phyloP scores from a whole-genome alignment of 2,113 vertebrate species.

The Brachyhypopomus occidentalis region DNA sequence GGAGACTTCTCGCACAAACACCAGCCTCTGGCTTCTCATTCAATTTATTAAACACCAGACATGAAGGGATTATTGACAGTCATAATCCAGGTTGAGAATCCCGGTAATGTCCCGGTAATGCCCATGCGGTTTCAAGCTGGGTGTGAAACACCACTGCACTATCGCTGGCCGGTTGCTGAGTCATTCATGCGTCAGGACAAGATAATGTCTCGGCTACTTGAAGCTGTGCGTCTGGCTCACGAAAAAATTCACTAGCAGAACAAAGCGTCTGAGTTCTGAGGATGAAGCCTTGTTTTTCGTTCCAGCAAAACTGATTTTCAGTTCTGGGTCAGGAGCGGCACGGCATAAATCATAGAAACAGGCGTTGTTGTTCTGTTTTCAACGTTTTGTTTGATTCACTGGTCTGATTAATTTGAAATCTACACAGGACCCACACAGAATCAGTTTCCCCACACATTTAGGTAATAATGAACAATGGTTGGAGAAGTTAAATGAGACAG shows the following conservation, averaged over 20 bases:
- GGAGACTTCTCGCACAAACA: background rate
- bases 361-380: too few species aligned
- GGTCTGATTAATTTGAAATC: too few species aligned
- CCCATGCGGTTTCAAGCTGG: background rate
- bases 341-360: too few species aligned
- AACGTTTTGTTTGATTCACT: too few species aligned
- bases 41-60: constrained; percentile 15
- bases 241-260: background rate
- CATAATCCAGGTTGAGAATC: constrained; percentile 34
- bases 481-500: background rate
- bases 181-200: background rate
- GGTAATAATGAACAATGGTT: background rate
- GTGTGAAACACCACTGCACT: background rate
- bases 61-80: constrained; percentile 38
- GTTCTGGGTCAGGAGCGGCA: background rate
- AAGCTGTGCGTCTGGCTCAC: background rate
- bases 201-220: background rate
- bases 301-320: background rate
- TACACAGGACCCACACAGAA: too few species aligned
- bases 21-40: background rate
- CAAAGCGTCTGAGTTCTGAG: background rate
- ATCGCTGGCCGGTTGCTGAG: background rate
- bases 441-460: background rate
- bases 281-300: background rate
- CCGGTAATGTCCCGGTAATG: background rate